phyloP scores from a whole-genome alignment of 2,888 invertebrate genomes.

The Anorthoa munda region DNA sequence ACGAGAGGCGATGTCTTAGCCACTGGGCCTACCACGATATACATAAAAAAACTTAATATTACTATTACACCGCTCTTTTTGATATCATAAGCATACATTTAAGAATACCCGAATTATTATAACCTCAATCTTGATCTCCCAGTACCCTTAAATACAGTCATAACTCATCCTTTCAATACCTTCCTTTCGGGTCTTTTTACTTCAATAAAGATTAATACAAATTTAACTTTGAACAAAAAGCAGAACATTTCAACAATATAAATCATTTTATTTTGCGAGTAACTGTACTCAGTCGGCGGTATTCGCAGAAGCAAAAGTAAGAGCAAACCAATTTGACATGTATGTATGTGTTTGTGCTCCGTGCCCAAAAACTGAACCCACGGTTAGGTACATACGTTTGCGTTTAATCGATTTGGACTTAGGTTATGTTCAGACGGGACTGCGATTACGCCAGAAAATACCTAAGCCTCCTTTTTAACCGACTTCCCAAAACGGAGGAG shows the following conservation, averaged over 20 bases:
- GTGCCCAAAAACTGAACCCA: conserved; percentile 73
- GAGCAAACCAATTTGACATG: conserved; percentile 78
- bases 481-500: too few relatives aligned
- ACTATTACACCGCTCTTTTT: neutral
- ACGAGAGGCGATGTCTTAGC: too few relatives aligned
- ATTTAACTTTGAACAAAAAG: conserved; percentile 19
- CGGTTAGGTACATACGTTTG: conserved; percentile 56
- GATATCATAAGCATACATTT: neutral
- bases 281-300: conserved; percentile 75
- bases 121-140: conserved; percentile 3
- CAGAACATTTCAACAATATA: conserved; percentile 30
- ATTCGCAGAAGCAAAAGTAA: conserved; percentile 83
- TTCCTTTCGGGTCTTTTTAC: conserved; percentile 9
- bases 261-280: conserved; percentile 52
- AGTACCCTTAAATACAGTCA: conserved; percentile 24
- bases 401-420: conserved; percentile 42
- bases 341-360: conserved; percentile 75
- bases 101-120: conserved; percentile 15
- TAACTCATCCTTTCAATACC: conserved; percentile 27
- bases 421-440: conserved; percentile 35
- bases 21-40: too few relatives aligned
- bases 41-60: too few relatives aligned
- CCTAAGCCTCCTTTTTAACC: accelerated
- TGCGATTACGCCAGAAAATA: conserved; percentile 18
- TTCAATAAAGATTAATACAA: conserved; percentile 31